Evolutionary conservation across 2,888 invertebrate species (phyloP).

Genomic region (Brassicogethes aeneus): DNA sequence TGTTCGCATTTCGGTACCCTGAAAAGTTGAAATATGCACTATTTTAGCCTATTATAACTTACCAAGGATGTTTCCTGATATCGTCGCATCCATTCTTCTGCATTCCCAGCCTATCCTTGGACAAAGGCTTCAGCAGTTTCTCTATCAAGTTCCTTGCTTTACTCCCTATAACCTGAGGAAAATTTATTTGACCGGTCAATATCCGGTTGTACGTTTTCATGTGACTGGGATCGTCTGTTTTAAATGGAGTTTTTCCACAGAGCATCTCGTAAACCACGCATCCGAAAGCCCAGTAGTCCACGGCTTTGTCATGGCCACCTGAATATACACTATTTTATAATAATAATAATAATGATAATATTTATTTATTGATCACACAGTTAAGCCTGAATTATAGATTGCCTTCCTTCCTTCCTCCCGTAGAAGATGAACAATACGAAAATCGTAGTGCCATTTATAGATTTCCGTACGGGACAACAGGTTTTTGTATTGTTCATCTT

Average conservation of each 20-base stretch:
- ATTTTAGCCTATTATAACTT: conserved; percentile 50
- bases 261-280: conserved; percentile 81
- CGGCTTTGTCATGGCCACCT: conserved; percentile 78
- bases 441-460: too few relatives aligned
- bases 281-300: conserved; percentile 92
- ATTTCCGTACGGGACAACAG: too few relatives aligned
- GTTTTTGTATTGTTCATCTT: too few relatives aligned
- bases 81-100: conserved; percentile 79
- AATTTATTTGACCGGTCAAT: conserved; percentile 74
- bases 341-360: too few relatives aligned
- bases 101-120: conserved; percentile 83
- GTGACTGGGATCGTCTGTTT: conserved; percentile 79
- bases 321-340: too few relatives aligned
- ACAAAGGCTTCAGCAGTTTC: conserved; percentile 75
- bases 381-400: too few relatives aligned
- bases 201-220: conserved; percentile 93
- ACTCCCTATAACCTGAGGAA: conserved; percentile 63
- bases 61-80: conserved; percentile 80
- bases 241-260: conserved; percentile 83
- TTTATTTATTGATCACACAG: too few relatives aligned
- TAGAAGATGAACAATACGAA: too few relatives aligned
- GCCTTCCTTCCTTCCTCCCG: too few relatives aligned
- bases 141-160: conserved; percentile 76
- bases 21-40: too few relatives aligned
- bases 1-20: too few relatives aligned